Evolutionary conservation across 2,888 invertebrate species (phyloP).

Genomic region (Drosophila formosana): DNA sequence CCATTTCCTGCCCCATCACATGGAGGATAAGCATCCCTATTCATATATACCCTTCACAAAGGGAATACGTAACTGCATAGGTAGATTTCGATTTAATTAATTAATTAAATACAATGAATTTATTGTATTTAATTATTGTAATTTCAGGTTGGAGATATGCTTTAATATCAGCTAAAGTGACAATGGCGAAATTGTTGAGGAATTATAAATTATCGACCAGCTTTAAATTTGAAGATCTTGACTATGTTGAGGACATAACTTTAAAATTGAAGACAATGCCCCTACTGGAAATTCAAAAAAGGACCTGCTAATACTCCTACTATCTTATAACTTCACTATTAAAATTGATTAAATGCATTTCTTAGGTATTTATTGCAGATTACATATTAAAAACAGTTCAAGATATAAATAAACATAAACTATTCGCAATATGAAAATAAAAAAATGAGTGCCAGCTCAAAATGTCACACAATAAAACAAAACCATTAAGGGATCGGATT

Average conservation of each 20-base stretch:
- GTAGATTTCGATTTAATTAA: slow-evolving; percentile 41
- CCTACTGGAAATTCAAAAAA: slow-evolving; percentile 64
- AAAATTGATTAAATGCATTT: too few species aligned
- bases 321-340: too few species aligned
- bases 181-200: slow-evolving; percentile 78
- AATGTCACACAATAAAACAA: too few species aligned
- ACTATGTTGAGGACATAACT: slow-evolving; percentile 82
- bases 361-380: too few species aligned
- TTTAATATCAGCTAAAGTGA: slow-evolving; percentile 78
- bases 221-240: slow-evolving; percentile 79
- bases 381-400: too few species aligned
- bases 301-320: slow-evolving; percentile 27
- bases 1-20: slow-evolving; percentile 82
- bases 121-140: neutral
- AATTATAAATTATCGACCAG: slow-evolving; percentile 80
- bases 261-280: slow-evolving; percentile 78
- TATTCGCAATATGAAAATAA: slow-evolving; percentile 18
- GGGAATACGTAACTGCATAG: slow-evolving; percentile 83
- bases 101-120: too few species aligned
- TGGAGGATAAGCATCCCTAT: slow-evolving; percentile 81
- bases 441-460: too few species aligned
- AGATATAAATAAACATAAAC: too few species aligned
- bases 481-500: too few species aligned
- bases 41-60: slow-evolving; percentile 84
- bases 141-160: slow-evolving; percentile 81